These are phyloP conservation scores for Serinus canaria DNA, from an alignment of 2,113 vertebrate species.

Conservation along the genomic window DNA sequence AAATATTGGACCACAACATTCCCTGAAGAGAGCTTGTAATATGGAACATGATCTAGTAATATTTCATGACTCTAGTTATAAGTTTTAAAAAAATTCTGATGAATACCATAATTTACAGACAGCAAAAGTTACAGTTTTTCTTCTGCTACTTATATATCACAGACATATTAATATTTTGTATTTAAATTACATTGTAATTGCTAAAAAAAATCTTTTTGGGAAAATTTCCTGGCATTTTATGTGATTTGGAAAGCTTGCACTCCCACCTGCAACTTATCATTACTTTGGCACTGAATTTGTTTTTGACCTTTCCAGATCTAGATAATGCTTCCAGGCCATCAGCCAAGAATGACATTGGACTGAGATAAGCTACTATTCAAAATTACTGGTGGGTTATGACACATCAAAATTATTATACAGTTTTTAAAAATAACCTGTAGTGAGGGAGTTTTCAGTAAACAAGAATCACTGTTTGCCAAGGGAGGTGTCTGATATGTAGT, in stretches of 20 bases:
- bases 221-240: not conserved
- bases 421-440: not conserved
- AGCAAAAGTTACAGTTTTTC: not conserved
- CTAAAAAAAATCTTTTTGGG: not conserved
- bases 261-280: not conserved
- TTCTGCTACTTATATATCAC: not conserved
- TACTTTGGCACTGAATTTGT: not conserved
- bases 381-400: not conserved
- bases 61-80: not conserved
- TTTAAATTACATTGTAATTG: not conserved
- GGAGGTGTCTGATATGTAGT: not conserved
- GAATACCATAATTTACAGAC: not conserved
- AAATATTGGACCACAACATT: not conserved
- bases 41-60: not conserved
- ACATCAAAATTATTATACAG: not conserved
- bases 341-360: not conserved
- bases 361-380: not conserved
- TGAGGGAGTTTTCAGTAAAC: not conserved
- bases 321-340: not conserved
- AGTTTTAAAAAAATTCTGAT: not conserved
- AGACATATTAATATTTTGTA: not conserved
- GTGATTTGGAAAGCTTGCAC: not conserved
- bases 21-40: not conserved
- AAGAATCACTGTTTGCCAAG: not conserved
- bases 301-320: conserved; percentile 1